Base-by-base conservation (phyloP, 2,888 invertebrate species). In the Nomada flava region DNA sequence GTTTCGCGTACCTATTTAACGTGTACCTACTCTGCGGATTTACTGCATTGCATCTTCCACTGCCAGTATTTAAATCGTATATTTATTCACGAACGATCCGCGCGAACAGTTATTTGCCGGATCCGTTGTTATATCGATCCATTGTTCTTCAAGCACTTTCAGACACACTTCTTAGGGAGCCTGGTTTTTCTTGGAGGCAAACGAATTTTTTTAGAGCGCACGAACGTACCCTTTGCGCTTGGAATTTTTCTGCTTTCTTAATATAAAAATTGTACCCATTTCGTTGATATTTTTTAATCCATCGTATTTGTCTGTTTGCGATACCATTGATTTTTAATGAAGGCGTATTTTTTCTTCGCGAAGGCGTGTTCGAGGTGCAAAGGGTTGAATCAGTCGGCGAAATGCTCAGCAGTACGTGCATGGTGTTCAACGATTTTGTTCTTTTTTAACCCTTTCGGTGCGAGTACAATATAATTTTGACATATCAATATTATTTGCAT, bases 21-120 rank as follows among this genome's bases (percentile, higher is more conserved):
- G 44, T 81, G 82, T 82, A 60, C 74, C 78, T 79, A 79, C 50
- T 68, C 68, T 73, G 70, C 64, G 74, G 65, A 23, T 68, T 63
- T 86, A 87, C 73, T 84, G 79, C 79, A 64, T 87, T 81, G 80
- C 88, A 87, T 88, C 88, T 87, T 87, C 86, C 86, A 87, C 85
- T 88, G 86, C 88, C 86, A 87, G 89, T 91, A 91, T 90, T 88
- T 89, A 90, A 86, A 82, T 74, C 80, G 83, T 91, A 90, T 91
- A 91, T 91, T 90, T 91, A 91, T 91, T 90, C 63, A 65, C 69
- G 52, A 36, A 67, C 60, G 59, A 50, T 23, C 67, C 36, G n/a
- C 20, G 42, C 11, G 29, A 47, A 44, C 50, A 36, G 36, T 36
- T 79, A 7, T 44, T 36, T 13, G 36, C 18, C 42, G 52, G 47